Percentiles rank a stretch among this genome's conserved stretches.
Conservation (phyloP, 2,113 vertebrate genomes). For the Lophius piscatorius region DNA sequence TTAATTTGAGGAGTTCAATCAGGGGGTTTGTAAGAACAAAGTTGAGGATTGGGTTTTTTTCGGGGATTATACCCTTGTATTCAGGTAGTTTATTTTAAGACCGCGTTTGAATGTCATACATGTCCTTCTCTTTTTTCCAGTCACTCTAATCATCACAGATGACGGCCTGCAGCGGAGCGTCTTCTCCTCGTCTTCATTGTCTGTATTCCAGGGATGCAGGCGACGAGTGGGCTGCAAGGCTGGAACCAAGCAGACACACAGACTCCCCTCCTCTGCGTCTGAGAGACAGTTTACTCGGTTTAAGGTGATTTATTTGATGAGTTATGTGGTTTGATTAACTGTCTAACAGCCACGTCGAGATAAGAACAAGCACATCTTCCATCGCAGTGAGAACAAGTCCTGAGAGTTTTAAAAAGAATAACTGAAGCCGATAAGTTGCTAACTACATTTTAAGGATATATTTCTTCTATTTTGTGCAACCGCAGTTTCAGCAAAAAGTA, state of each 20-base stretch:
- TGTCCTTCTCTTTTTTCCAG: constrained; percentile 23
- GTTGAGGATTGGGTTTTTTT: no score
- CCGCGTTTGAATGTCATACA: no score
- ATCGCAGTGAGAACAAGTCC: no score
- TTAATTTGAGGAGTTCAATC: no score
- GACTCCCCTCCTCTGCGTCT: not conserved
- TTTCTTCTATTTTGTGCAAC: not conserved
- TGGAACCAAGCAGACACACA: constrained; percentile 68
- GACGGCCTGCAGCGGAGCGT: constrained; percentile 70
- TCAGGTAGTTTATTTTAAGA: constrained; percentile 46
- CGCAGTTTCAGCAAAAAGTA: not conserved
- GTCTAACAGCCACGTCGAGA: no score
- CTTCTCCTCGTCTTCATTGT: constrained; percentile 77
- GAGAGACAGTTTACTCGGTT: constrained; percentile 3
- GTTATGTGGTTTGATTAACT: constrained; percentile 52
- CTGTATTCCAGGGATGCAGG: constrained; percentile 84
- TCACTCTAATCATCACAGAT: constrained; percentile 78
- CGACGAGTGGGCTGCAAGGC: constrained; percentile 83
- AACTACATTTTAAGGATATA: no score
- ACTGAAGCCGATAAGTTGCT: no score
- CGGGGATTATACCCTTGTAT: no score
- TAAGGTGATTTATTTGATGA: constrained; percentile 32
- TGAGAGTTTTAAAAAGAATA: no score
- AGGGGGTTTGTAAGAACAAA: no score
- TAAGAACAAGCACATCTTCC: constrained; percentile 37